phyloP scores from a whole-genome alignment of 1,140 invertebrate genomes.

The Cepaea nemoralis region DNA sequence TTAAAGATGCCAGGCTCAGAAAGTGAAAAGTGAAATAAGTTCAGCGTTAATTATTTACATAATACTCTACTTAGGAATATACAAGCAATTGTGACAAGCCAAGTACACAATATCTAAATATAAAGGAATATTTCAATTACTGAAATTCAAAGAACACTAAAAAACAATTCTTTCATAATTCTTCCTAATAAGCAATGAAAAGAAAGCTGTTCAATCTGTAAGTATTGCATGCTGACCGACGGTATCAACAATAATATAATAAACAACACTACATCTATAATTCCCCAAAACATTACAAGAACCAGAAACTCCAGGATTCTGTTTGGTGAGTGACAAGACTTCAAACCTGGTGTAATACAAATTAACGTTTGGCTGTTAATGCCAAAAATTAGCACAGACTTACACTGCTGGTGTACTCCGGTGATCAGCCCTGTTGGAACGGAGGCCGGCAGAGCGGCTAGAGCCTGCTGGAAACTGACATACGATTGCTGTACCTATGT shows the following conservation, averaged over 20 bases:
- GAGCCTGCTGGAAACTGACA: constrained; percentile 76
- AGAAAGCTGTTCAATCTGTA: background rate
- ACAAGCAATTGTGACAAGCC: no score
- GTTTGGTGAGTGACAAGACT: constrained; percentile 25
- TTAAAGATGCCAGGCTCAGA: no score
- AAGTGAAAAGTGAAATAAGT: no score
- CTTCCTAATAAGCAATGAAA: background rate
- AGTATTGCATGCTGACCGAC: background rate
- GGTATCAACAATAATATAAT: background rate
- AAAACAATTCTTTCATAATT: background rate
- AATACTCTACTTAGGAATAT: no score
- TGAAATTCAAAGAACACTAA: no score
- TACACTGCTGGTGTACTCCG: constrained; percentile 67
- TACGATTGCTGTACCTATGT: constrained; percentile 79
- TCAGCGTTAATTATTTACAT: no score
- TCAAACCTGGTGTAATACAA: constrained; percentile 35
- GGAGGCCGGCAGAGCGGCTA: constrained; percentile 64
- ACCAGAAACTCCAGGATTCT: constrained; percentile 5
- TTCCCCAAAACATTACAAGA: background rate
- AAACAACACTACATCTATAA: background rate
- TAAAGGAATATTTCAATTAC: no score
- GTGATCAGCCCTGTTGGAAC: constrained; percentile 60
- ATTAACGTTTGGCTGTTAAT: background rate
- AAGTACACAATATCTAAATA: no score
- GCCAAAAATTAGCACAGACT: constrained; percentile 56